phyloP scores from a whole-genome alignment of 1,140 invertebrate species.

The Drosophila neocordata region DNA sequence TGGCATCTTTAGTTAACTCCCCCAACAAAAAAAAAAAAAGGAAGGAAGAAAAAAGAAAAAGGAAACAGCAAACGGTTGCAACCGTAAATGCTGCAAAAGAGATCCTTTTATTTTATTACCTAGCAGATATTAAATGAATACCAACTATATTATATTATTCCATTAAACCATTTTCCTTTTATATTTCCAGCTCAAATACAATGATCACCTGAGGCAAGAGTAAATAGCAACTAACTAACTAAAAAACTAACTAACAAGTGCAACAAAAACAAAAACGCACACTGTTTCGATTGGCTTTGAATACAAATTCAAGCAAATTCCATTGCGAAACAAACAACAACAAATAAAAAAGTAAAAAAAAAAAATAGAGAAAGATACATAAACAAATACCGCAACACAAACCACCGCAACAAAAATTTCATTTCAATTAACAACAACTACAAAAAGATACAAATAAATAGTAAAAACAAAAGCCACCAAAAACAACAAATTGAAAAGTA shows the following conservation, averaged over 20 bases:
- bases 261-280: background rate
- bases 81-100: constrained; percentile 20
- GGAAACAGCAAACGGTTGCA: constrained; percentile 35
- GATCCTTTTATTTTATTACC: constrained; percentile 9
- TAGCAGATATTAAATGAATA: background rate
- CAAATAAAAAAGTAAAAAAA: constrained; percentile 1
- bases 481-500: constrained; percentile 30
- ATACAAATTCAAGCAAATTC: constrained; percentile 9
- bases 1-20: constrained; percentile 75
- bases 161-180: constrained; percentile 1
- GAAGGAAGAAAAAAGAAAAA: constrained; percentile 41
- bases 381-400: constrained; percentile 57
- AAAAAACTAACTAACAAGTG: constrained; percentile 18
- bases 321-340: constrained; percentile 27
- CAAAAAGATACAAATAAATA: too few relatives aligned
- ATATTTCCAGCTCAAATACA: constrained; percentile 47
- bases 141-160: background rate
- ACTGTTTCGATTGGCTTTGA: constrained; percentile 51
- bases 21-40: constrained; percentile 48
- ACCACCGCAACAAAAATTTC: constrained; percentile 71
- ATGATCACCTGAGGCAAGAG: constrained; percentile 56
- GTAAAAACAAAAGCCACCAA: constrained; percentile 9
- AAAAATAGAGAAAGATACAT: constrained; percentile 14
- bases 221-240: constrained; percentile 17
- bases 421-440: constrained; percentile 46